Conservation (phyloP, 1,140 invertebrate genomes). For the Pissodes strobi region DNA sequence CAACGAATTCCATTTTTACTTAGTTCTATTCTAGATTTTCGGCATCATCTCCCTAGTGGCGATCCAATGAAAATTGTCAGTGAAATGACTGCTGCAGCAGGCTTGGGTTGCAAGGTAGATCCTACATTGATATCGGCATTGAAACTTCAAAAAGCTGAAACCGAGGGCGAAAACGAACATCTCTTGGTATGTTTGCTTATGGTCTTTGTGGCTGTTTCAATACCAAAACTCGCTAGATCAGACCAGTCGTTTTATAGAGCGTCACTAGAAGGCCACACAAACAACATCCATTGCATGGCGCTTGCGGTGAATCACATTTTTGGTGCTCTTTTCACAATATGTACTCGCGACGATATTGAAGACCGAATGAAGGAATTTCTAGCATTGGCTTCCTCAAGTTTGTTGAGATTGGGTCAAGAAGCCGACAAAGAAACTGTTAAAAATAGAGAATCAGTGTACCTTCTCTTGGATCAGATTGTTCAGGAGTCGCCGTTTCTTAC, state of each 20-base stretch:
- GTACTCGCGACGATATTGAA: constrained; percentile 93
- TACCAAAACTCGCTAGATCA: constrained; percentile 92
- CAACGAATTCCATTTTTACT: constrained; percentile 95
- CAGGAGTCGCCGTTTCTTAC: constrained; percentile 97
- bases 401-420: constrained; percentile 92
- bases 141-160: constrained; percentile 83
- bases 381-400: constrained; percentile 92
- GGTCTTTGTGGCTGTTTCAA: constrained; percentile 98
- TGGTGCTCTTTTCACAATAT: constrained; percentile 94
- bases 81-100: constrained; percentile 96
- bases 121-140: constrained; percentile 89
- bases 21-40: constrained; percentile 92
- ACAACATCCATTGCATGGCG: constrained; percentile 98
- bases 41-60: constrained; percentile 87
- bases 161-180: constrained; percentile 83
- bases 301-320: constrained; percentile 96
- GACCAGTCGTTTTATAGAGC: constrained; percentile 89
- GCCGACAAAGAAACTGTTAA: constrained; percentile 91
- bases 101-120: constrained; percentile 91
- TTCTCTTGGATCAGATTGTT: constrained; percentile 93
- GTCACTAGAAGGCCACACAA: constrained; percentile 91
- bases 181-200: constrained; percentile 92
- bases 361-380: constrained; percentile 98
- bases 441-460: constrained; percentile 95
- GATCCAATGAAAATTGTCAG: constrained; percentile 92